Conservation (phyloP, 1,140 invertebrate genomes). For the Lucilia sericata region DNA sequence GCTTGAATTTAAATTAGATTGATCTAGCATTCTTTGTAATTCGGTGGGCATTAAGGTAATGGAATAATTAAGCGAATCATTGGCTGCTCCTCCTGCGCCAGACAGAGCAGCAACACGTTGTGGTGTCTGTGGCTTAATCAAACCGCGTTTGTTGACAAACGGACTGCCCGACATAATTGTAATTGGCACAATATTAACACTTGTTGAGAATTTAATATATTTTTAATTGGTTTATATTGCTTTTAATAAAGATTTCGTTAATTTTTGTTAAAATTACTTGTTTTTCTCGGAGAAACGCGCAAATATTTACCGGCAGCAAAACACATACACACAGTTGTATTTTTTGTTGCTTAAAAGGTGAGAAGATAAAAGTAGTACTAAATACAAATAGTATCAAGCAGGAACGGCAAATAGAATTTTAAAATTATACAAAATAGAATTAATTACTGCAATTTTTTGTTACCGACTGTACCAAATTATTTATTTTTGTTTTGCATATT, state of each 20-base stretch:
- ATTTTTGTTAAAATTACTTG: neutral
- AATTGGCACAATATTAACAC: neutral
- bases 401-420: no score
- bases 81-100: neutral
- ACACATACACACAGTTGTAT: neutral
- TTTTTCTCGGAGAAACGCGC: neutral
- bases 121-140: constrained; percentile 44
- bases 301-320: neutral
- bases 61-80: constrained; percentile 39
- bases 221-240: neutral
- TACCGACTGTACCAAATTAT: no score
- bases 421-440: no score
- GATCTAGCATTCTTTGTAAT: constrained; percentile 45
- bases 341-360: neutral
- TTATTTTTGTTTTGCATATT: no score
- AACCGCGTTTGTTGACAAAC: constrained; percentile 39
- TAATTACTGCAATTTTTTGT: no score
- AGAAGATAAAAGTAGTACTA: neutral
- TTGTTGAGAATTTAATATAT: neutral
- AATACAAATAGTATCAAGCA: no score
- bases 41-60: constrained; percentile 45
- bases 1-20: constrained; percentile 37
- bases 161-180: constrained; percentile 45
- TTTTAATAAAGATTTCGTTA: neutral
- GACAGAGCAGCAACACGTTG: constrained; percentile 29